Evolutionary conservation across 1,140 invertebrate genomes (phyloP), one percentile per base, ranked within the genome.

Genomic region (Pantala flavescens): DNA sequence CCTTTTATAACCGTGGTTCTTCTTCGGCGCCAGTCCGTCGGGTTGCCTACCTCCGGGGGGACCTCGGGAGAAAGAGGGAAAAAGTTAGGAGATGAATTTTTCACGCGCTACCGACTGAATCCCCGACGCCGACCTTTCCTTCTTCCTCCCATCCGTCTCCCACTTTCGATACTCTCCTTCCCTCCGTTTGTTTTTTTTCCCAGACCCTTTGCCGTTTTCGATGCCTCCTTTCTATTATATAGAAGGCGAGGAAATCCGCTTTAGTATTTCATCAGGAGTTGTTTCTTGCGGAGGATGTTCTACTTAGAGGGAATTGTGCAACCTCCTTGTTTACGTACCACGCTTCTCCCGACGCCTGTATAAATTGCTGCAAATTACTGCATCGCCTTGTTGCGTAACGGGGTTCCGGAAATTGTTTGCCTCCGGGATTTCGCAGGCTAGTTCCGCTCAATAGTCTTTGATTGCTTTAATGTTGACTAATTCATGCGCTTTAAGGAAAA

Each of bases 131-230:
- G 10, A 9, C 43, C 43, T 49, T 49, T 49, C 43, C 43, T 16
- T 49, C 42, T 74, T 55, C 21, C 24, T 73, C 63, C 23, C 24
- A 7, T 75, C 63, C 24, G 74, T 76, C 28, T 71, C 75, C 73
- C 36, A 23, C 43, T 3, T 21, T 24, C 70, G 80, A 83, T 5
- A 9, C 83, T 63, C 49, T 14, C 49, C 49, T 63, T 12, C 49
- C n/a, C 2, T 16, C n/a, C 49, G 14, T 21, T 63, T 63, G 49
- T 63, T 12, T 63, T 63, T 1, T 21, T 5, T 16, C n/a, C 49
- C n/a, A 11, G 10, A 11, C 10, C n/a, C 43, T 16, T 49, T 49
- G 9, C 43, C 43, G 49, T 3, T 63, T 63, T 63, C 28, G 28
- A 36, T 36, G 9, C 28, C 28, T 36, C 28, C 28, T 16, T 63